Base-by-base conservation (phyloP, 2,888 invertebrate genomes). In the Clunio marinus region DNA sequence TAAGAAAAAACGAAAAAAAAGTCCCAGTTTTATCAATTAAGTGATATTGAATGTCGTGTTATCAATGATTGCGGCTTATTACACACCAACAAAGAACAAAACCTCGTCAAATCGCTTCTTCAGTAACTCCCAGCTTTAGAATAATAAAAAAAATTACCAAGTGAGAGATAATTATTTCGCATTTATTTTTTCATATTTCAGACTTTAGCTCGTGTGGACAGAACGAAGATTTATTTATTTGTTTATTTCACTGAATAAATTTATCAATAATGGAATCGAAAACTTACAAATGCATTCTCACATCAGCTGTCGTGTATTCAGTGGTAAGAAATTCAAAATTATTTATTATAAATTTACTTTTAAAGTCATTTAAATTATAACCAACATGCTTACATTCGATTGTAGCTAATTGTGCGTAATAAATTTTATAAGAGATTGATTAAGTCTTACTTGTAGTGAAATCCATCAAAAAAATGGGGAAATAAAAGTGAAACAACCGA, bases 311-410 rank as follows among this genome's bases (percentile, higher is more conserved):
- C 2, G 10, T 22, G 8, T 51, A 51, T 20, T 51, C 51, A 17
- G 51, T 51, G 20, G 51, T 51, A 51, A 51, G 51, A 17, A 17
- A 20, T n/a, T n/a, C n/a, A n/a, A n/a, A n/a, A n/a, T n/a, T n/a
- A n/a, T n/a, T n/a, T n/a, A n/a, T n/a, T n/a, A n/a, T n/a, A n/a
- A n/a, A n/a, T n/a, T n/a, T n/a, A n/a, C n/a, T n/a, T n/a, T n/a
- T n/a, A n/a, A n/a, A n/a, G n/a, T n/a, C n/a, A n/a, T n/a, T n/a
- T n/a, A n/a, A n/a, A n/a, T n/a, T n/a, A n/a, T n/a, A n/a, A n/a
- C n/a, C n/a, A n/a, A n/a, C n/a, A n/a, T n/a, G n/a, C n/a, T n/a
- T n/a, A n/a, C n/a, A n/a, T n/a, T n/a, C n/a, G n/a, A n/a, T n/a
- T n/a, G n/a, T n/a, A n/a, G n/a, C n/a, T n/a, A n/a, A n/a, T n/a